These are phyloP conservation scores for Caenorhabditis sp. DNA, from an alignment of 2,888 invertebrate species.

Conservation along the genomic window DNA sequence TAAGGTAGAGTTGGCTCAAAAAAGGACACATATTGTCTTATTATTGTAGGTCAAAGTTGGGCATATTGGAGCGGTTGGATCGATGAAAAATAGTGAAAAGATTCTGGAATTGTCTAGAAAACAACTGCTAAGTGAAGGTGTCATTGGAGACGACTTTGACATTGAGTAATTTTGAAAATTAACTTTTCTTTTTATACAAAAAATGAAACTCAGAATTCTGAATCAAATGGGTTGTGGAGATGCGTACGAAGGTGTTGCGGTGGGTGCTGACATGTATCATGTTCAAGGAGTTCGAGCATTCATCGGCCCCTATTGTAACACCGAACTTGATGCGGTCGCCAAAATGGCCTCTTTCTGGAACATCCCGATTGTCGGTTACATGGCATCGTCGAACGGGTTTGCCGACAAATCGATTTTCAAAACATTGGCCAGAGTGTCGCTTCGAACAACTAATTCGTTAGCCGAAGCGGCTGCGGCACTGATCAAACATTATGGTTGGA, in stretches of 20 bases:
- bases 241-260: constrained; percentile 68
- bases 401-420: constrained; percentile 68
- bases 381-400: constrained; percentile 67
- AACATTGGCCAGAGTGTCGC: constrained; percentile 66
- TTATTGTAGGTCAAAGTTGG: constrained; percentile 56
- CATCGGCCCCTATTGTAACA: constrained; percentile 69
- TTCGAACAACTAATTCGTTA: constrained; percentile 68
- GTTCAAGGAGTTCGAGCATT: constrained; percentile 67
- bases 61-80: constrained; percentile 65
- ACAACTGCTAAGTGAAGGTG: constrained; percentile 61
- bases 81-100: constrained; percentile 67
- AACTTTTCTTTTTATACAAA: neutral
- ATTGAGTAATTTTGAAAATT: constrained; percentile 64
- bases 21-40: no score
- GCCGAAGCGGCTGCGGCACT: constrained; percentile 64
- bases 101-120: constrained; percentile 63
- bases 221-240: constrained; percentile 68
- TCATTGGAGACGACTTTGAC: constrained; percentile 64
- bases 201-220: constrained; percentile 50
- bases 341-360: constrained; percentile 70
- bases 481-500: constrained; percentile 67
- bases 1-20: neutral
- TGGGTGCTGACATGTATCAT: constrained; percentile 70
- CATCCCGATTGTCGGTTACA: constrained; percentile 69
- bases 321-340: constrained; percentile 67